Base-by-base conservation (phyloP, 2,113 vertebrate genomes). In the Hemibagrus wyckioides region DNA sequence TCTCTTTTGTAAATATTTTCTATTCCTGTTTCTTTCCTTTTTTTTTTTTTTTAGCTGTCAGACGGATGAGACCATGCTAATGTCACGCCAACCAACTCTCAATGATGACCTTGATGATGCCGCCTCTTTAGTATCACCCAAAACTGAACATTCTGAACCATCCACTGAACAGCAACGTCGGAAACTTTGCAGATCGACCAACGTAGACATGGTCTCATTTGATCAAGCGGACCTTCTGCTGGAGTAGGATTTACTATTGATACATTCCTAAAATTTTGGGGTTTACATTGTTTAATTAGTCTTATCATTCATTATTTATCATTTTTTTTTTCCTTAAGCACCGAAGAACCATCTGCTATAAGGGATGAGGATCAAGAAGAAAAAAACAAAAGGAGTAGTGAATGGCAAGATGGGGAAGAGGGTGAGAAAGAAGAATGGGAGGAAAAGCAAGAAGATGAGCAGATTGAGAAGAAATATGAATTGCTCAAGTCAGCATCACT, bases 11-110 rank as follows among this genome's bases (percentile, higher is more conserved):
- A 15, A 36, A 25, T 71, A 0, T 75, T 41, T 85, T 84, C 6
- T 56, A 61, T 30, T 13, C 6, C 6, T 80, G 14, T 19, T 13
- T 80, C 30, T 1, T 21, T 30, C 7, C 44, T 0, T 39, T 44
- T 80, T n/a, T 57, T 50, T 82, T 23, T 81, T 52, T 77, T 87
- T 71, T 87, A 97, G 96, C 90, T 97, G 96, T 79, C 91, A 92
- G 90, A 97, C 96, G 0, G 96, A 96, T 5, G 95, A 95, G 86
- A 96, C 95, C 1, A 76, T 94, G 90, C 92, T 97, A 50, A 89
- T 88, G 23, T 96, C 95, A 81, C 92, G 93, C 3, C 94, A 96
- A 92, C 93, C 93, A 11, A 94, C 95, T 28, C 90, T 92, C 33
- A 59, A 59, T 81, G 95, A 96, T 21, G 95, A 96, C 71, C 88